Percentiles rank a stretch among this genome's conserved stretches.
Evolutionary conservation across 2,888 invertebrate species (phyloP).

Genomic region (Unio delphinus): DNA sequence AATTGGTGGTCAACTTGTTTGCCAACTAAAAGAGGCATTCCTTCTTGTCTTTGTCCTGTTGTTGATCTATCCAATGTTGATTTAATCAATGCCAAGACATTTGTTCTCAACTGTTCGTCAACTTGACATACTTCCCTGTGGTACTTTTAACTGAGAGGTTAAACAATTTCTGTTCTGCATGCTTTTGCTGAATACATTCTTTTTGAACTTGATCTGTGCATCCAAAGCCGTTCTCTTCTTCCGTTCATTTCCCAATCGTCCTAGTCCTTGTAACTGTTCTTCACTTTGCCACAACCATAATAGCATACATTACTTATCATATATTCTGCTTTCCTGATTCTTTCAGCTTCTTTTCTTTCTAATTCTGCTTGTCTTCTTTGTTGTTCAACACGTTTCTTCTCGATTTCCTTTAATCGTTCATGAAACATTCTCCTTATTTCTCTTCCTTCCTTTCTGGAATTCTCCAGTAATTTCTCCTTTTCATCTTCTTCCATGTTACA

Average conservation of each 20-base stretch:
- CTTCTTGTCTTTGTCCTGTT: constrained; percentile 7
- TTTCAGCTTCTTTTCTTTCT: constrained; percentile 17
- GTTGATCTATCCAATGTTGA: constrained; percentile 2
- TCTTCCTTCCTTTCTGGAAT: constrained; percentile 19
- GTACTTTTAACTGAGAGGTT: constrained; percentile 13
- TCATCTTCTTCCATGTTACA: constrained; percentile 7
- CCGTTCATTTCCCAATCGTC: constrained; percentile 6
- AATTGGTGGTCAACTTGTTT: constrained; percentile 11
- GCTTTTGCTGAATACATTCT: constrained; percentile 22
- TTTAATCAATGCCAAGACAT: constrained; percentile 8
- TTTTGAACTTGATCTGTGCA: constrained; percentile 19
- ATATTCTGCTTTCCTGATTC: constrained; percentile 19
- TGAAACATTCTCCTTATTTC: constrained; percentile 18
- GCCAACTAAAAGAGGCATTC: constrained; percentile 18
- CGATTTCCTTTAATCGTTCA: constrained; percentile 17
- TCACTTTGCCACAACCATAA: constrained; percentile 36
- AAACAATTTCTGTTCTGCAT: constrained; percentile 14
- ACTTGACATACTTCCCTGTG: constrained; percentile 14
- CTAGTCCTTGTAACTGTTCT: constrained; percentile 19
- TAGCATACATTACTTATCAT: constrained; percentile 26
- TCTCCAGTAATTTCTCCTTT: constrained; percentile 13
- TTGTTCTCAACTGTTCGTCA: constrained; percentile 12
- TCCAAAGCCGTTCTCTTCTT: constrained; percentile 16
- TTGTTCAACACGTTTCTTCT: constrained; percentile 20
- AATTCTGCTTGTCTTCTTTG: constrained; percentile 9